Percentiles rank a stretch among this genome's conserved stretches.
Evolutionary conservation across 2,888 invertebrate genomes (phyloP).

Genomic region (Heliothis peltigera): DNA sequence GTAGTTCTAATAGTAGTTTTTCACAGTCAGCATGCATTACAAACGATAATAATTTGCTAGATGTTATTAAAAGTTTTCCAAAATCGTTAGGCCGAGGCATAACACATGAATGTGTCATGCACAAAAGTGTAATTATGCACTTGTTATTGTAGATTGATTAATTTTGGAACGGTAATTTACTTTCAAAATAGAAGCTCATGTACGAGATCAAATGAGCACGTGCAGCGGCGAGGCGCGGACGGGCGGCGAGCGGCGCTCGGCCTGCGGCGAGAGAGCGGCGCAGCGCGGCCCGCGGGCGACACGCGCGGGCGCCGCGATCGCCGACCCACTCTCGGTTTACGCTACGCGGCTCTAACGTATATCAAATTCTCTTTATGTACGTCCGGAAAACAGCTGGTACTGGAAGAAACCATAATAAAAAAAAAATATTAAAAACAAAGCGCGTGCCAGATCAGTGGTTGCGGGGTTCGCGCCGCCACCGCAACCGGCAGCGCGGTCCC

Average conservation of each 20-base stretch:
- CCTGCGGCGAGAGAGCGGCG: constrained; percentile 53
- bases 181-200: constrained; percentile 65
- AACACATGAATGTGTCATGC: constrained; percentile 36
- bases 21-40: constrained; percentile 57
- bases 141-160: constrained; percentile 24
- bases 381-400: constrained; percentile 92
- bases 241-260: constrained; percentile 60
- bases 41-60: constrained; percentile 14
- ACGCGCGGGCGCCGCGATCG: constrained; percentile 63
- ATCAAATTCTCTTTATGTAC: constrained; percentile 88
- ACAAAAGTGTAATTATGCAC: constrained; percentile 22
- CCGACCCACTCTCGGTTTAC: constrained; percentile 72
- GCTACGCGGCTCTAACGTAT: constrained; percentile 78
- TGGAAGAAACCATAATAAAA: constrained; percentile 89
- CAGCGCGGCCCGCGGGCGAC: constrained; percentile 54
- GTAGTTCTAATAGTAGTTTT: constrained; percentile 21
- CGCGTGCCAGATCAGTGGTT: constrained; percentile 68
- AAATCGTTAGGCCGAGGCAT: constrained; percentile 58
- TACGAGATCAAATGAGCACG: constrained; percentile 64
- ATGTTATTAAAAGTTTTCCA: constrained; percentile 20
- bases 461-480: constrained; percentile 61
- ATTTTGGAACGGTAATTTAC: constrained; percentile 28
- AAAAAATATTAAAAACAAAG: constrained; percentile 75
- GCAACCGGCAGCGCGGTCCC: constrained; percentile 69
- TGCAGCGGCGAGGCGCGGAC: constrained; percentile 66